Evolutionary conservation across 2,797 vertebrate genomes (phyloP), one percentile per base, ranked within the genome.

Genomic region (Cyprinella venusta): DNA sequence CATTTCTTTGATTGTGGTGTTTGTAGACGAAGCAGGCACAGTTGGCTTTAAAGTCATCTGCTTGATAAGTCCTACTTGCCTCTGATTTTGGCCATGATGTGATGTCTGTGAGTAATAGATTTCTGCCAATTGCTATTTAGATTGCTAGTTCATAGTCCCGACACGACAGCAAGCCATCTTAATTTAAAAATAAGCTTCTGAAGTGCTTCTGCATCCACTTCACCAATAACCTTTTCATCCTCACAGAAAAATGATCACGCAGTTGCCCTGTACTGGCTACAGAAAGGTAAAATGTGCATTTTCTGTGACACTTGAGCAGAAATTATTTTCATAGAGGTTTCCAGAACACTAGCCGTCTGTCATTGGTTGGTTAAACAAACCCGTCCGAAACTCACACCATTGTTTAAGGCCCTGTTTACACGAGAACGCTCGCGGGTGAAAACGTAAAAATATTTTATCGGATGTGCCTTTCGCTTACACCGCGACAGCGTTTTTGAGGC

Each of bases 1-100:
- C 38, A 45, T 83, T 42, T 76, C 70, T 45, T 76, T 36, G 63
- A 69, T 76, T 76, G 45, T n/a, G 63, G 30, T 81, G 59, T 81
- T 75, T 36, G 48, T 30, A 52, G 81, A 36, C 2, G 2, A 21
- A 59, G 72, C 50, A 8, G 42, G 9, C 21, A 52, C 30, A 52
- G 33, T 9, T 50, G 52, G 38, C 52, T 70, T 70, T 42, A 69
- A 70, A 56, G 26, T 5, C 24, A 24, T 59, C 16, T 65, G 19
- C 12, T 59, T 70, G 13, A 33, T 4, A 38, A 65, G 15, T 74
- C 69, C 30, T 30, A 18, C 21, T 81, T 81, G 33, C 42, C 80
- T 74, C 15, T 75, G 30, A 71, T 45, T 45, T 52, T 59, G 18
- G 10, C 12, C 18, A 42, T 33, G 67, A 71, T 70, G 65, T 56